Evolutionary conservation across 2,113 vertebrate species (phyloP), one percentile per base, ranked within the genome.

Genomic region (Muntiacus reevesi): DNA sequence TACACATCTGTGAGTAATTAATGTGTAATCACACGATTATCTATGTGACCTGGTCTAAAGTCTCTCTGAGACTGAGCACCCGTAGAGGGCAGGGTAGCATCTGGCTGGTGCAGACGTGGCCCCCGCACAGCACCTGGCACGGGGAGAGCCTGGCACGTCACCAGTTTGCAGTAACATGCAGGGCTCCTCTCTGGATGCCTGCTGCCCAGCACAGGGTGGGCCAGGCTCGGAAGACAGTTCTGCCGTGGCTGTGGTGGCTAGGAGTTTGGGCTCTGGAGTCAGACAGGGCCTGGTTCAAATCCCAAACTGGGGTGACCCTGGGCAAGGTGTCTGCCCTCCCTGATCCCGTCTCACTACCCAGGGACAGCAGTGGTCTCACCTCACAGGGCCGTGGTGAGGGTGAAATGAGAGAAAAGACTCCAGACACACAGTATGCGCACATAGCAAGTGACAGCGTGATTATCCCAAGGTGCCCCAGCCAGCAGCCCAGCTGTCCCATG

Each of bases 141-240:
- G 5, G 62, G 1, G 33, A 74, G 81, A 33, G 25, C 12, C 30
- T 3, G 8, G 19, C 10, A 0, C 0, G 5, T 40, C 33, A n/a
- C 43, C 43, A 19, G 52, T 87, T 23, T 59, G 30, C 17, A 67
- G 76, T 15, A 10, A 76, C 7, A 7, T 2, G 43, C 33, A 43
- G 55, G 19, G 54, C 7, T 96, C 13, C 28, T 62, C 5, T 45
- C 54, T 21, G 14, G 82, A 36, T 10, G 50, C 21, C 78, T 21
- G 16, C 19, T 47, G 74, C 43, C 86, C 1, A 8, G 25, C 50
- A 23, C 1, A 5, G 19, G 79, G 27, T 2, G 59, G 74, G 90
- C 89, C 28, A 45, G 71, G 52, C 57, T 23, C 11, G 6, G 76
- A 86, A 64, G 74, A n/a, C 15, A 40, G 40, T 19, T 10, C 2